A percentile compares a stretch with the other conserved stretches of the same genome.
Evolutionary conservation across 2,797 vertebrate species (phyloP).

Genomic region (Melanotaenia boesemani): DNA sequence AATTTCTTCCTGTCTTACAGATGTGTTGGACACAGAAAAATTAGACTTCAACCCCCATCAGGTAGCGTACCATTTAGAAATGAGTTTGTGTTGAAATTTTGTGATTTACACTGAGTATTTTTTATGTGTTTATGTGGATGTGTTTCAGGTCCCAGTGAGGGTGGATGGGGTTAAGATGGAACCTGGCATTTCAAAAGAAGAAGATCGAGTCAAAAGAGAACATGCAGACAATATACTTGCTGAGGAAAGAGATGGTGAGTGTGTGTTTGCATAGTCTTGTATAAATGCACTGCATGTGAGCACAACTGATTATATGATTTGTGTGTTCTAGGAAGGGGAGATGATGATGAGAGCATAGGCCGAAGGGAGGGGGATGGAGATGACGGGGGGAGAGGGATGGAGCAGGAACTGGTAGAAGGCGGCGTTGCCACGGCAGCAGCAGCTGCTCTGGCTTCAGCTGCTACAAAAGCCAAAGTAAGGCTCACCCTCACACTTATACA

Average conservation of each 20-base stretch:
- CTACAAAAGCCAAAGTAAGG: conserved; percentile 96
- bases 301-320: conserved; percentile 1
- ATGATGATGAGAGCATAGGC: conserved; percentile 85
- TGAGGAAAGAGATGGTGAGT: conserved; percentile 76
- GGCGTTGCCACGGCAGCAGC: conserved; percentile 94
- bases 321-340: conserved; percentile 52
- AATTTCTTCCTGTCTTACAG: conserved; percentile 39
- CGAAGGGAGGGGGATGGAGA: conserved; percentile 86
- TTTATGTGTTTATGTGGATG: conserved; percentile 1
- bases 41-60: conserved; percentile 85
- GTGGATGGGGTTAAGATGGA: conserved; percentile 70
- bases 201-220: conserved; percentile 81
- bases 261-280: conserved; percentile 14
- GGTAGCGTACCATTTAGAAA: conserved; percentile 70
- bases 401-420: conserved; percentile 92
- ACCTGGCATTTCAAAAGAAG: conserved; percentile 57
- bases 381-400: conserved; percentile 85
- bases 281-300: background rate
- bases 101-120: background rate
- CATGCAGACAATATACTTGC: conserved; percentile 66
- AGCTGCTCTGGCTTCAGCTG: conserved; percentile 93
- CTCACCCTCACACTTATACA: background rate
- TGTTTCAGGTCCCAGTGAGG: conserved; percentile 58
- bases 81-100: background rate
- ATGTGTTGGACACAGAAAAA: conserved; percentile 84